Conservation (phyloP, 2,113 vertebrate species). For the Seriola dumerili region DNA sequence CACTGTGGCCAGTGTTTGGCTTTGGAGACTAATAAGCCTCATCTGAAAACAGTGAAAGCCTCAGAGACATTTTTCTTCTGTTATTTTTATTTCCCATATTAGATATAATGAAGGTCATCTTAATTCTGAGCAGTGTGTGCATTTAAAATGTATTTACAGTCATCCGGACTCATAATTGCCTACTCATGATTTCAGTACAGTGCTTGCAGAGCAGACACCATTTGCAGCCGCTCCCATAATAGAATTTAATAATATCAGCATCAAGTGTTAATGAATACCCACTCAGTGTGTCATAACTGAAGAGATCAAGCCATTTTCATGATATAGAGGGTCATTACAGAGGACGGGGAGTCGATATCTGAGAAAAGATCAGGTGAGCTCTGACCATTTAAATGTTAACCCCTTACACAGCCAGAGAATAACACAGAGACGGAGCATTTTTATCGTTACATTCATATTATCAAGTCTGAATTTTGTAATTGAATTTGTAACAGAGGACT, state of each 20-base stretch:
- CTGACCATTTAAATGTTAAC: conserved; percentile 63
- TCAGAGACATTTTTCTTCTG: not conserved
- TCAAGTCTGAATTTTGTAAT: not conserved
- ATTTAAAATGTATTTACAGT: conserved; percentile 40
- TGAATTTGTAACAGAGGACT: not conserved
- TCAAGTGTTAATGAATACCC: conserved; percentile 80
- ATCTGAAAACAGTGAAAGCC: conserved; percentile 38
- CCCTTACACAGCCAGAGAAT: conserved; percentile 28
- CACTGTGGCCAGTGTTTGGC: conserved; percentile 50
- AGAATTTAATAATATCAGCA: conserved; percentile 72
- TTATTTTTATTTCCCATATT: conserved; percentile 19
- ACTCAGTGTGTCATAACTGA: conserved; percentile 76
- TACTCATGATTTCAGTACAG: conserved; percentile 18
- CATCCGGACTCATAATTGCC: conserved; percentile 26
- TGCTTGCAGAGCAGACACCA: conserved; percentile 32
- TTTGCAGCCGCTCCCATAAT: conserved; percentile 60
- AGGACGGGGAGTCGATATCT: conserved; percentile 67
- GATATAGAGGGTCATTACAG: conserved; percentile 77
- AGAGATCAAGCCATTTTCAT: conserved; percentile 76
- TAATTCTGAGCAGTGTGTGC: not conserved
- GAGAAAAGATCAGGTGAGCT: conserved; percentile 72
- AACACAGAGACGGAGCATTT: not conserved
- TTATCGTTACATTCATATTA: conserved; percentile 1
- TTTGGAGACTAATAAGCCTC: conserved; percentile 45
- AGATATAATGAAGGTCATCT: conserved; percentile 20